Conservation (phyloP, 2,888 invertebrate genomes). For the Clostera curtula region DNA sequence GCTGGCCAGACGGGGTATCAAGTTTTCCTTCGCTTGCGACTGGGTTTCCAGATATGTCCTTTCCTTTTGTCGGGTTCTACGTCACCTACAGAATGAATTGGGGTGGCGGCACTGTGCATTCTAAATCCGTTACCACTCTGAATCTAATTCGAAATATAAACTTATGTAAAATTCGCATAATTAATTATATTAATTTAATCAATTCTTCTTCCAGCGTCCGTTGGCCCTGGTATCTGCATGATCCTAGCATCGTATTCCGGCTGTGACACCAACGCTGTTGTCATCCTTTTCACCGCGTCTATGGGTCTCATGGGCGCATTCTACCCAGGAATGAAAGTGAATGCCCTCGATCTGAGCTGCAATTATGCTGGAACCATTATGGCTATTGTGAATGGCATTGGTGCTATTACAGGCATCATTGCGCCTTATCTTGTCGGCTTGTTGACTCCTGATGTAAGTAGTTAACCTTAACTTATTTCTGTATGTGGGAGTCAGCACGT, state of each 20-base stretch:
- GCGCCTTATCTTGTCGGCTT: slow-evolving; percentile 80
- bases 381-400: slow-evolving; percentile 82
- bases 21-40: too few species aligned
- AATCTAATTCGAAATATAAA: too few species aligned
- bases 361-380: slow-evolving; percentile 80
- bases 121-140: too few species aligned
- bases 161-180: slow-evolving; percentile 4
- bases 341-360: slow-evolving; percentile 78
- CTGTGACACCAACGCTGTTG: slow-evolving; percentile 76
- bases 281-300: slow-evolving; percentile 77
- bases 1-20: too few species aligned
- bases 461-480: slow-evolving; percentile 7
- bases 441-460: slow-evolving; percentile 78
- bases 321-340: slow-evolving; percentile 82
- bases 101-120: too few species aligned
- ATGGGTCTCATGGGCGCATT: slow-evolving; percentile 83
- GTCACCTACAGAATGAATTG: too few species aligned
- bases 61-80: too few species aligned
- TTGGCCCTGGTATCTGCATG: slow-evolving; percentile 80
- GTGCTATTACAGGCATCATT: slow-evolving; percentile 81
- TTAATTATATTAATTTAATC: not conserved
- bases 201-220: slow-evolving; percentile 65
- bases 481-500: not conserved
- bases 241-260: slow-evolving; percentile 81
- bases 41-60: too few species aligned